These are phyloP conservation scores for Thecocarcelia acutangulata DNA, from an alignment of 2,888 invertebrate species.

Conservation along the genomic window DNA sequence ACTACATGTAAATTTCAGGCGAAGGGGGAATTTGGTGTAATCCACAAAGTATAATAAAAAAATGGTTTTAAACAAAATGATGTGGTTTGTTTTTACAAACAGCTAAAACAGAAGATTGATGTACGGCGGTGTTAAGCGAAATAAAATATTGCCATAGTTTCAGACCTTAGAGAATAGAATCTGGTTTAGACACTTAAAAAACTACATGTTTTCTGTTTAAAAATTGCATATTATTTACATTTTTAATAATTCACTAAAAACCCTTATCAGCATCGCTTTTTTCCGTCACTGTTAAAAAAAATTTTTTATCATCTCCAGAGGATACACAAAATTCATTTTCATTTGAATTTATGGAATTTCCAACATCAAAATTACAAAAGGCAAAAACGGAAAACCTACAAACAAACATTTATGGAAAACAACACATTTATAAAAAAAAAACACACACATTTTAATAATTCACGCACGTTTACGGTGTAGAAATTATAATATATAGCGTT, in stretches of 20 bases:
- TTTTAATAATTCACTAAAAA: not conserved
- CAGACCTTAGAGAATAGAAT: too few species aligned
- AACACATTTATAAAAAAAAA: conserved; percentile 14
- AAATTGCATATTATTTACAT: not conserved
- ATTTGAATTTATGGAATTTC: conserved; percentile 39
- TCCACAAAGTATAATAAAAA: too few species aligned
- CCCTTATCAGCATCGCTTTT: conserved; percentile 29
- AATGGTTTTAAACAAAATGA: too few species aligned
- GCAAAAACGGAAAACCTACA: too few species aligned
- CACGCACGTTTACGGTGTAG: conserved; percentile 55
- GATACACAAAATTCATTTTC: conserved; percentile 45
- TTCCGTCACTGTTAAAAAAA: conserved; percentile 1
- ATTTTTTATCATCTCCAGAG: conserved; percentile 24
- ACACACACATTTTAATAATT: conserved; percentile 51
- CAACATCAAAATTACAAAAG: conserved; percentile 17
- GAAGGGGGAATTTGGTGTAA: too few species aligned
- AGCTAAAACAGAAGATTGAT: too few species aligned
- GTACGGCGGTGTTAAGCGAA: too few species aligned
- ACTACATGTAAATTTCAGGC: too few species aligned
- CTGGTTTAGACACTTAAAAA: too few species aligned
- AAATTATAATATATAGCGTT: conserved; percentile 55
- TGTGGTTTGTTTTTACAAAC: too few species aligned
- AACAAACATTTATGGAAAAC: not conserved
- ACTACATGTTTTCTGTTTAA: too few species aligned
- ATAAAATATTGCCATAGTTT: too few species aligned